Evolutionary conservation across 2,113 vertebrate genomes (phyloP).

Genomic region (Vanacampus margaritifer): DNA sequence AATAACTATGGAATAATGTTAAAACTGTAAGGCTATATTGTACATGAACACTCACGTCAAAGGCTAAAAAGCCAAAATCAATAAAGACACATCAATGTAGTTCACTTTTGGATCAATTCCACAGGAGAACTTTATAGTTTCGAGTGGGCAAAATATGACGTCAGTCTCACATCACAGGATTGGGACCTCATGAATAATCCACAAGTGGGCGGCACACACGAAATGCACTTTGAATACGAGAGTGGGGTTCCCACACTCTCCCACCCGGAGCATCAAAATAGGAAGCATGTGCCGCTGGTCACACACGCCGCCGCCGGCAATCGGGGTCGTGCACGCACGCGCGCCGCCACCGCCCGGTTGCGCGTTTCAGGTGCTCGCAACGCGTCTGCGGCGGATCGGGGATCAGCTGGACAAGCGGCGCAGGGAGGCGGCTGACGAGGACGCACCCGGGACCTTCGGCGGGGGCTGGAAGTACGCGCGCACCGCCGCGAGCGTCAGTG

Average conservation of each 20-base stretch:
- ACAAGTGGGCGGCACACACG: conserved; percentile 27
- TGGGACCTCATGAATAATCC: conserved; percentile 75
- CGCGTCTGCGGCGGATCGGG: conserved; percentile 77
- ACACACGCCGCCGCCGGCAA: conserved; percentile 49
- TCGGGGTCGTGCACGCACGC: conserved; percentile 37
- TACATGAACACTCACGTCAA: no score
- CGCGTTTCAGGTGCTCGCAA: conserved; percentile 68
- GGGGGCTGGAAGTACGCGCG: conserved; percentile 45
- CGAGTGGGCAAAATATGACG: conserved; percentile 76
- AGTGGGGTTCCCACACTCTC: background rate
- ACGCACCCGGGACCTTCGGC: conserved; percentile 13
- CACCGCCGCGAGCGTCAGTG: no score
- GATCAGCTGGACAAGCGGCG: conserved; percentile 75
- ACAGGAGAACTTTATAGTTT: no score
- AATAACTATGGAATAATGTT: no score
- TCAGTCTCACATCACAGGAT: conserved; percentile 82
- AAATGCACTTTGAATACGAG: background rate
- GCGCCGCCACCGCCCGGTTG: conserved; percentile 57
- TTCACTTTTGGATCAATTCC: no score
- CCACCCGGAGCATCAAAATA: background rate
- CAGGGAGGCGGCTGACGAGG: conserved; percentile 5
- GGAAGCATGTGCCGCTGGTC: conserved; percentile 45
- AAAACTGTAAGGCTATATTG: no score
- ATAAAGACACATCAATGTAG: no score
- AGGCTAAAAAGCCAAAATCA: no score